Percentiles rank a stretch among this genome's conserved stretches.
Conservation (phyloP, 2,888 invertebrate genomes). For the Mythimna ferrago region DNA sequence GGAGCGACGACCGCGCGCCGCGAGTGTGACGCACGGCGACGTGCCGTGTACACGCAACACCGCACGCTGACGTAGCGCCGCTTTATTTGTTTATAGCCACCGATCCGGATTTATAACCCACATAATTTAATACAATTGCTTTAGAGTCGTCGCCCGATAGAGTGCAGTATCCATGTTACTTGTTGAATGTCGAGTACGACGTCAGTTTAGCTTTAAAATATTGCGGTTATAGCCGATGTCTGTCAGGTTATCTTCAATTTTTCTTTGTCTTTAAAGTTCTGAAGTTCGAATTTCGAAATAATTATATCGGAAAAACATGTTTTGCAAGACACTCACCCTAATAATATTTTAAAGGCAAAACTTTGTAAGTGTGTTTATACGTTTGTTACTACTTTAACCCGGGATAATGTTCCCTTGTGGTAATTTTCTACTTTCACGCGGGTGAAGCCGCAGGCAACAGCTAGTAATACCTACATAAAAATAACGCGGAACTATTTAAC, state of each 20-base stretch:
- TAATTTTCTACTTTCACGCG: no score
- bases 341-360: no score
- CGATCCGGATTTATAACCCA: conserved; percentile 65
- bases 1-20: conserved; percentile 82
- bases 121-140: conserved; percentile 59
- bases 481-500: neutral
- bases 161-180: conserved; percentile 38
- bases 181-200: conserved; percentile 31
- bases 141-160: conserved; percentile 56
- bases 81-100: conserved; percentile 63
- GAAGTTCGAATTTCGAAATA: neutral
- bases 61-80: conserved; percentile 56
- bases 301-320: neutral
- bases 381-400: no score
- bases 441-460: no score
- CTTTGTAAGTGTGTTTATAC: no score
- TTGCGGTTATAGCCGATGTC: neutral
- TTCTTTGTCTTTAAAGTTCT: neutral
- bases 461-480: neutral
- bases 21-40: conserved; percentile 74
- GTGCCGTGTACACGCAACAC: conserved; percentile 66
- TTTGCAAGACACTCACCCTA: no score
- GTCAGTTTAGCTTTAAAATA: conserved; percentile 18
- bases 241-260: neutral
- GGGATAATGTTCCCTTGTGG: no score